These are phyloP conservation scores for Brachyptera risi DNA, from an alignment of 2,888 invertebrate genomes.

Conservation along the genomic window DNA sequence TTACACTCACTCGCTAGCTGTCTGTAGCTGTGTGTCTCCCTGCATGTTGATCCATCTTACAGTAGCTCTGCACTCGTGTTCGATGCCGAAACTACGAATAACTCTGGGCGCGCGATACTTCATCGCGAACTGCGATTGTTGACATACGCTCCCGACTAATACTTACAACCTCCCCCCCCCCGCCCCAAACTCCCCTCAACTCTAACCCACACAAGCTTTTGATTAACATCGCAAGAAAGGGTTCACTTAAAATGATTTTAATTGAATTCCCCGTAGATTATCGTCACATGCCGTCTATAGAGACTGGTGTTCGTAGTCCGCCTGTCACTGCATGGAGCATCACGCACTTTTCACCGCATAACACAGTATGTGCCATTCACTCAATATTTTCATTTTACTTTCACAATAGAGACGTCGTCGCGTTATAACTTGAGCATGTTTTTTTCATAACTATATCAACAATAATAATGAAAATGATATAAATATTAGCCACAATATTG, in stretches of 20 bases:
- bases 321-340: too few species aligned
- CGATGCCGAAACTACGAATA: too few species aligned
- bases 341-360: too few species aligned
- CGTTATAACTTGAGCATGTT: too few species aligned
- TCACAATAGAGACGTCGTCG: too few species aligned
- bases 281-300: background rate
- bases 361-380: background rate
- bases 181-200: background rate
- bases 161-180: background rate
- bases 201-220: background rate
- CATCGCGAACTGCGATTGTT: background rate
- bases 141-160: constrained; percentile 3
- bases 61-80: too few species aligned
- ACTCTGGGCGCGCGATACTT: too few species aligned
- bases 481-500: too few species aligned
- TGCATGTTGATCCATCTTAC: background rate
- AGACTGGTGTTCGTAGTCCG: too few species aligned
- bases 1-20: background rate
- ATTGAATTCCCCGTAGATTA: background rate
- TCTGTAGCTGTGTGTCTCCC: background rate
- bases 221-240: constrained; percentile 3
- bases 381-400: background rate
- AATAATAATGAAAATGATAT: too few species aligned
- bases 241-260: constrained; percentile 17
- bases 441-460: too few species aligned